phyloP scores from a whole-genome alignment of 2,113 vertebrate genomes.

The cattle (Bos taurus) region DNA sequence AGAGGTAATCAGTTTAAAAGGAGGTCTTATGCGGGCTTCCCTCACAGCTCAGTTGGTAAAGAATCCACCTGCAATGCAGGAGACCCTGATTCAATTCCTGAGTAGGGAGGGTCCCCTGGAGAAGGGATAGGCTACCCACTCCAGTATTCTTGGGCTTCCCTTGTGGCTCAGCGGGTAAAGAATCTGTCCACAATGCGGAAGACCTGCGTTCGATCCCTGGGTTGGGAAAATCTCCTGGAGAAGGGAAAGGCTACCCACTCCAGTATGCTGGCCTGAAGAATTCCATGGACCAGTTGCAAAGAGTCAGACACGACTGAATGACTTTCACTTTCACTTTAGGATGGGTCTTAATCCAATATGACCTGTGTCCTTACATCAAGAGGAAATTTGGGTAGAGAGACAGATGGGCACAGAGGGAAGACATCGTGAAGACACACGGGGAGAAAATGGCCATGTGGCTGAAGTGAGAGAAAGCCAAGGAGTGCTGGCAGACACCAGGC shows the following conservation, averaged over 20 bases:
- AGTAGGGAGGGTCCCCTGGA: neutral
- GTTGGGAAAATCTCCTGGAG: neutral
- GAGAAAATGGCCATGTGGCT: neutral
- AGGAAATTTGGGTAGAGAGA: neutral
- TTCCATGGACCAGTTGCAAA: neutral
- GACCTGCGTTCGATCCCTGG: neutral
- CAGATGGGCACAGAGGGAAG: neutral
- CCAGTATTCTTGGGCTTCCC: neutral
- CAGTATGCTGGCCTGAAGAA: neutral
- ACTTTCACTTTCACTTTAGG: neutral
- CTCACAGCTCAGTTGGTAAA: neutral
- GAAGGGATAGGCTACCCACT: neutral
- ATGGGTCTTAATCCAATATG: neutral
- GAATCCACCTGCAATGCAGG: neutral
- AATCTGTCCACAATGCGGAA: neutral
- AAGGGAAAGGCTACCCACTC: neutral
- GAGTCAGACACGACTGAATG: neutral
- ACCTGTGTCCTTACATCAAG: neutral
- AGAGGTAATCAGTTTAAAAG: neutral
- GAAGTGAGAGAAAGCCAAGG: no score
- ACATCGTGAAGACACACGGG: rapidly evolving
- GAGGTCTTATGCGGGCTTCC: neutral
- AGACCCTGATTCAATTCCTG: neutral
- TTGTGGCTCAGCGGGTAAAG: neutral
- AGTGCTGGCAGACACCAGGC: neutral